Percentiles rank a stretch among this genome's conserved stretches.
phyloP scores from a whole-genome alignment of 2,113 vertebrate species.

The Bostrychus sinensis region DNA sequence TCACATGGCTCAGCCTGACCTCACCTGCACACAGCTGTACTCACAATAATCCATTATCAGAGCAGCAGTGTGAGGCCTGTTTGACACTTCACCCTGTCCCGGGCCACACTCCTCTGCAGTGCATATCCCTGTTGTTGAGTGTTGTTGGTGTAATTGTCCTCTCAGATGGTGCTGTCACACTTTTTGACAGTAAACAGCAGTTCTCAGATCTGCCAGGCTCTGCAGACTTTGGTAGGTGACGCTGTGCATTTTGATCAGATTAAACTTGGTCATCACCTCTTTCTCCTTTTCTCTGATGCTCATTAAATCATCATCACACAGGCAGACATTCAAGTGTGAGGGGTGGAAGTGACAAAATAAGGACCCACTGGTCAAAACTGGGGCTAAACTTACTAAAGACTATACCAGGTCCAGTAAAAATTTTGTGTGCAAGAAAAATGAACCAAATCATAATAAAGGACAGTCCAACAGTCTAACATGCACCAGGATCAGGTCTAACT shows the following conservation, averaged over 20 bases:
- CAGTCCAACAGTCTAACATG: too few relatives aligned
- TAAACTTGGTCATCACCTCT: conserved; percentile 42
- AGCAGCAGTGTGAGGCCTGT: background rate
- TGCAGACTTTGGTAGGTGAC: conserved; percentile 39
- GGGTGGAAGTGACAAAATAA: too few relatives aligned
- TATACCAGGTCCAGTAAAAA: too few relatives aligned
- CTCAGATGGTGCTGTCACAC: conserved; percentile 1
- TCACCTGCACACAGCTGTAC: too few relatives aligned
- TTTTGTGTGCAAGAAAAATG: too few relatives aligned
- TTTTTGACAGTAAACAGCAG: conserved; percentile 42
- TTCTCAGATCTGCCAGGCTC: conserved; percentile 60
- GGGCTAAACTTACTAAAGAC: too few relatives aligned
- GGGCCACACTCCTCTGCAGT: background rate
- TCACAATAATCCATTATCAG: too few relatives aligned
- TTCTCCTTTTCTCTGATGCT: background rate
- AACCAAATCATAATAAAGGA: too few relatives aligned
- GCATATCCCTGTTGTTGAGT: conserved; percentile 19
- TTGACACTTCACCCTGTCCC: background rate
- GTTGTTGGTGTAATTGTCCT: conserved; percentile 46
- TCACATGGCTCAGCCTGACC: too few relatives aligned
- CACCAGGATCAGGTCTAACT: too few relatives aligned
- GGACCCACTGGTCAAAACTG: too few relatives aligned
- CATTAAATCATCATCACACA: conserved; percentile 27
- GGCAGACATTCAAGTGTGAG: background rate
- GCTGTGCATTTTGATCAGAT: conserved; percentile 54